Conservation (phyloP, 2,797 vertebrate species). For the Trachurus trachurus region DNA sequence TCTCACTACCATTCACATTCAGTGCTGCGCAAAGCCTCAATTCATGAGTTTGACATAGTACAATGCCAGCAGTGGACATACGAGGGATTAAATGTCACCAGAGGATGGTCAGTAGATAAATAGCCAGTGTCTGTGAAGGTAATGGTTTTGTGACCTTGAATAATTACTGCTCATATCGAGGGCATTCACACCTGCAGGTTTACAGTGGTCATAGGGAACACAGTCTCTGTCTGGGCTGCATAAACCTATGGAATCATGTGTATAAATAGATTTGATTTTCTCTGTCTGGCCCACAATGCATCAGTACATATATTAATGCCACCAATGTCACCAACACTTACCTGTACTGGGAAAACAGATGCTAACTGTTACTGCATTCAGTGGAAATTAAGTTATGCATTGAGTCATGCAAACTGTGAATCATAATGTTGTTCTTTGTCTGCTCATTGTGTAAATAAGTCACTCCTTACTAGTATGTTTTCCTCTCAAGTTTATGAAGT, state of each 20-base stretch:
- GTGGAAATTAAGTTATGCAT: background rate
- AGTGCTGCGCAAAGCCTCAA: background rate
- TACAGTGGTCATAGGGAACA: constrained; percentile 6
- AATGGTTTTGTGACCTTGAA: constrained; percentile 19
- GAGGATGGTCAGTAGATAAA: constrained; percentile 25
- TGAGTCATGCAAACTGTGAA: too few relatives aligned
- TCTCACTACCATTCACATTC: background rate
- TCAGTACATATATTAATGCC: constrained; percentile 13
- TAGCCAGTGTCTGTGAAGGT: constrained; percentile 9
- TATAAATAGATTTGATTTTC: too few relatives aligned
- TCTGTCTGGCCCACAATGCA: constrained; percentile 9
- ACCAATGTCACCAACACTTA: constrained; percentile 31
- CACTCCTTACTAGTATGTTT: background rate
- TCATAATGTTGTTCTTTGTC: too few relatives aligned
- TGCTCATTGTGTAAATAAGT: background rate
- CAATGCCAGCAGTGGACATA: constrained; percentile 18
- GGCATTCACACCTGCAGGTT: background rate
- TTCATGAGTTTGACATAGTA: background rate
- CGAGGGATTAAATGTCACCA: constrained; percentile 30
- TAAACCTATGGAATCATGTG: too few relatives aligned
- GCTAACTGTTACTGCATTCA: constrained; percentile 12
- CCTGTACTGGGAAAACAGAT: constrained; percentile 28
- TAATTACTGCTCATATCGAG: constrained; percentile 21
- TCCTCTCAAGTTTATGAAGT: background rate
- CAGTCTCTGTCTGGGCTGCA: background rate